Evolutionary conservation across 2,113 vertebrate species (phyloP).

Genomic region (Salvelinus fontinalis): DNA sequence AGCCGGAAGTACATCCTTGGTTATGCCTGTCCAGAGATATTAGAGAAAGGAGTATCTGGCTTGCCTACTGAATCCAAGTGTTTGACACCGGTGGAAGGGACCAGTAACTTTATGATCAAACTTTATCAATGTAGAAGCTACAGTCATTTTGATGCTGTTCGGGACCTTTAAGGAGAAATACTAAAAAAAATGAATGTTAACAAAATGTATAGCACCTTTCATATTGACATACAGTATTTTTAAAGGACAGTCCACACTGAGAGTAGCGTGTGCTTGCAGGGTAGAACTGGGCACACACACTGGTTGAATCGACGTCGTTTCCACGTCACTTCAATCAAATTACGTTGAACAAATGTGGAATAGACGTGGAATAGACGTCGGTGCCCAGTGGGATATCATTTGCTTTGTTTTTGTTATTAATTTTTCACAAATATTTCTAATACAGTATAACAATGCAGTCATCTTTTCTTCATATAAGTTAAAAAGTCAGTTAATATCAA

Average conservation of each 20-base stretch:
- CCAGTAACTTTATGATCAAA: no score
- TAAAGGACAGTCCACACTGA: slow-evolving; percentile 47
- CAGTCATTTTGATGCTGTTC: no score
- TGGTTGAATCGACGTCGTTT: no score
- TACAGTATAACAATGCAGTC: slow-evolving; percentile 63
- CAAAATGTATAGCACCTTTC: slow-evolving; percentile 72
- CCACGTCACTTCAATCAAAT: no score
- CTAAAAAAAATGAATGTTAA: slow-evolving; percentile 53
- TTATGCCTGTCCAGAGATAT: no score
- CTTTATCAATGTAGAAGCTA: no score
- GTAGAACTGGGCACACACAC: slow-evolving; percentile 29
- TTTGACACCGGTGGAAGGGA: no score
- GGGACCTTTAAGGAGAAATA: slow-evolving; percentile 40
- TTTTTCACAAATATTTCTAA: slow-evolving; percentile 46
- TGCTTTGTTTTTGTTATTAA: slow-evolving; percentile 47
- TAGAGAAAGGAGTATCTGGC: no score
- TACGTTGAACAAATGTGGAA: no score
- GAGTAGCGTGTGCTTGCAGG: slow-evolving; percentile 55
- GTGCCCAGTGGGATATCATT: slow-evolving; percentile 52
- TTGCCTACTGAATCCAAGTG: no score
- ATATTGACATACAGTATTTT: slow-evolving; percentile 62
- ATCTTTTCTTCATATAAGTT: slow-evolving; percentile 74
- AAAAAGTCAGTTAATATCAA: slow-evolving; percentile 46
- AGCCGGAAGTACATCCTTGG: no score
- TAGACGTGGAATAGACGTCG: no score